Evolutionary conservation across 2,888 invertebrate genomes (phyloP).

Genomic region (Nyleta sp.): DNA sequence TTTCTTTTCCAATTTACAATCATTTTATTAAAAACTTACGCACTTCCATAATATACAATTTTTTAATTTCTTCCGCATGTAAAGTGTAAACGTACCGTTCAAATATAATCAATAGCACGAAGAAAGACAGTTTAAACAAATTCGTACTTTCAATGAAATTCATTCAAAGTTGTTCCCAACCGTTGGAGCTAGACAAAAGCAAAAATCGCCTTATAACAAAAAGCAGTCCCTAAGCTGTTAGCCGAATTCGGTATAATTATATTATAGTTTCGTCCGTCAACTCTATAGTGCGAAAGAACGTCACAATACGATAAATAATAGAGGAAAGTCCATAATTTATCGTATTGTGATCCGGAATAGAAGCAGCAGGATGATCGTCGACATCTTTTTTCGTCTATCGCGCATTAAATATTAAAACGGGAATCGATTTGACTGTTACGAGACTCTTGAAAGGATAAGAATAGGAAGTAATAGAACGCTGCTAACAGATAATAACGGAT

Average conservation of each 20-base stretch:
- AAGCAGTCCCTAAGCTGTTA: not conserved
- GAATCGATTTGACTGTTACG: conserved; percentile 37
- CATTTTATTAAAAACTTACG: too few species aligned
- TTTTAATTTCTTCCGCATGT: too few species aligned
- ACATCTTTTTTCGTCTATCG: conserved; percentile 26
- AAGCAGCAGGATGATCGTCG: conserved; percentile 13
- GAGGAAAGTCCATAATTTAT: conserved; percentile 8
- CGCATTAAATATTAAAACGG: conserved; percentile 31
- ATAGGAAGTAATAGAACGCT: conserved; percentile 57
- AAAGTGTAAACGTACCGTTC: too few species aligned
- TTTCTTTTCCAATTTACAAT: too few species aligned
- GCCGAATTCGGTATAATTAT: conserved; percentile 1
- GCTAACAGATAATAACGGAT: conserved; percentile 60
- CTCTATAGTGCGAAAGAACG: conserved; percentile 34
- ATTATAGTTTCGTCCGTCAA: conserved; percentile 17
- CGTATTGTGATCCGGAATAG: conserved; percentile 10
- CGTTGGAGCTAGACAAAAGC: too few species aligned
- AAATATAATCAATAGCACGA: too few species aligned
- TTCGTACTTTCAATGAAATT: too few species aligned
- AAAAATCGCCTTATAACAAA: too few species aligned
- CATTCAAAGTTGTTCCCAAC: too few species aligned
- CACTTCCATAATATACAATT: too few species aligned
- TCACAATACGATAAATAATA: conserved; percentile 39
- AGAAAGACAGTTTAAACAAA: too few species aligned
- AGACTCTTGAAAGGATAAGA: conserved; percentile 56